Evolutionary conservation across 2,113 vertebrate genomes (phyloP).

Genomic region (Myanophis thanlyinensis): DNA sequence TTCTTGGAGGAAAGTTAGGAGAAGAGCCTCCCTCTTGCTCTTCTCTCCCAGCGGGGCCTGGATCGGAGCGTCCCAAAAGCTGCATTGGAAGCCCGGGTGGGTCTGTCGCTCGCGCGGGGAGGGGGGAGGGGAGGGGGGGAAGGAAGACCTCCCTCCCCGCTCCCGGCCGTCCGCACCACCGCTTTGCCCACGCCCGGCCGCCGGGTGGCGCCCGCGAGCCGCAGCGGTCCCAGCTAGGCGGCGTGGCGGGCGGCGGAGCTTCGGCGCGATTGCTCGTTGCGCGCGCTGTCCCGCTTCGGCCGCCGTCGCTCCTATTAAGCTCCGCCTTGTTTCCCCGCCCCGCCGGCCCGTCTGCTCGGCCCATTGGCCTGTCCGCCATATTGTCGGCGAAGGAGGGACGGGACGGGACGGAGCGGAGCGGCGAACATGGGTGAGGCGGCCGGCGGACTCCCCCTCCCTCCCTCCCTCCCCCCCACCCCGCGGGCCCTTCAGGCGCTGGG

Average conservation of each 20-base stretch:
- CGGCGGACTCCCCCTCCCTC: rapidly evolving
- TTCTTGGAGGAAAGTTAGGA: not conserved
- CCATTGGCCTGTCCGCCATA: conserved; percentile 37
- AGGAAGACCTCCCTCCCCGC: no score
- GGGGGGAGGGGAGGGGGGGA: no score
- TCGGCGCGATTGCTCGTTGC: not conserved
- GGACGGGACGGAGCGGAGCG: not conserved
- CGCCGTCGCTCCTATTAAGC: not conserved
- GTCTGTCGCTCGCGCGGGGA: no score
- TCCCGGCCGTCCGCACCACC: no score
- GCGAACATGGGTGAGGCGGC: not conserved
- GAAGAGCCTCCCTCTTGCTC: no score
- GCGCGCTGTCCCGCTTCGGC: not conserved
- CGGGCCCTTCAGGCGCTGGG: not conserved
- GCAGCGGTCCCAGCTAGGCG: not conserved
- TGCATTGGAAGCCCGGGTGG: no score
- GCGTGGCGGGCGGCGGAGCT: not conserved
- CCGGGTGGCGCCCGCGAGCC: not conserved
- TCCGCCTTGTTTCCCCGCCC: not conserved
- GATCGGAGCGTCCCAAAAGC: no score
- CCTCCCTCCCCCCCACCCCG: rapidly evolving
- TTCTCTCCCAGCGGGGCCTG: no score
- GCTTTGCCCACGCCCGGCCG: not conserved
- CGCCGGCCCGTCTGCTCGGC: not conserved
- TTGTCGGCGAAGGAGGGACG: conserved; percentile 30